Evolutionary conservation across 2,797 vertebrate genomes (phyloP).

Genomic region (Podarcis siculus): DNA sequence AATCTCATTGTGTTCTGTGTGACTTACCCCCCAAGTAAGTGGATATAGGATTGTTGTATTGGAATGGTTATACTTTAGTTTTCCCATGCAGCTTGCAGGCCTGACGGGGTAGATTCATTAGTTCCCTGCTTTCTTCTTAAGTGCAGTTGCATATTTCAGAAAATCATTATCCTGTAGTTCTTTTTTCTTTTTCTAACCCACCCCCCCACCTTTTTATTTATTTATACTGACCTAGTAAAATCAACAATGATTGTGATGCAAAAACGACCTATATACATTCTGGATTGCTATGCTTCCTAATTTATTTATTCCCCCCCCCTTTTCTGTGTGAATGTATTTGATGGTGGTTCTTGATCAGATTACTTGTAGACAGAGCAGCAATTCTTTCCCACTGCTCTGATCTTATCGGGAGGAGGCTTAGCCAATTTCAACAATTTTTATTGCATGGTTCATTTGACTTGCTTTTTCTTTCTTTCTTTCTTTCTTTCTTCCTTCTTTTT

Average conservation of each 20-base stretch:
- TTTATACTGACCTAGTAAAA: not conserved
- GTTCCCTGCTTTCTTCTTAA: not conserved
- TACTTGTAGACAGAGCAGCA: conserved; percentile 26
- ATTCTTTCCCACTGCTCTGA: conserved; percentile 65
- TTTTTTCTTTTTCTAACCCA: not conserved
- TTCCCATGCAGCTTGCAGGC: not conserved
- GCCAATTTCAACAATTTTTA: conserved; percentile 62
- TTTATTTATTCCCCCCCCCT: not conserved
- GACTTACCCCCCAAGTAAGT: not conserved
- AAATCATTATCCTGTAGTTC: not conserved
- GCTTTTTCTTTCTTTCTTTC: not conserved
- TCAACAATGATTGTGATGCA: not conserved
- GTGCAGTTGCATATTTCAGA: not conserved
- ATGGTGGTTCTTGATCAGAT: conserved; percentile 32
- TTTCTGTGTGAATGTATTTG: conserved; percentile 24
- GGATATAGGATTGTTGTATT: not conserved
- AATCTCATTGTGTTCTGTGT: not conserved
- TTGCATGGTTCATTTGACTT: conserved; percentile 61
- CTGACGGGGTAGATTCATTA: not conserved
- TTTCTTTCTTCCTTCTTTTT: not conserved
- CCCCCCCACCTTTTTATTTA: not conserved
- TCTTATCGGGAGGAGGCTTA: conserved; percentile 59
- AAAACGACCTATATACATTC: conserved; percentile 14
- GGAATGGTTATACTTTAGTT: not conserved
- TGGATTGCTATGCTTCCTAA: not conserved